phyloP scores from a whole-genome alignment of 2,888 invertebrate species.

The Andrena marginata region DNA sequence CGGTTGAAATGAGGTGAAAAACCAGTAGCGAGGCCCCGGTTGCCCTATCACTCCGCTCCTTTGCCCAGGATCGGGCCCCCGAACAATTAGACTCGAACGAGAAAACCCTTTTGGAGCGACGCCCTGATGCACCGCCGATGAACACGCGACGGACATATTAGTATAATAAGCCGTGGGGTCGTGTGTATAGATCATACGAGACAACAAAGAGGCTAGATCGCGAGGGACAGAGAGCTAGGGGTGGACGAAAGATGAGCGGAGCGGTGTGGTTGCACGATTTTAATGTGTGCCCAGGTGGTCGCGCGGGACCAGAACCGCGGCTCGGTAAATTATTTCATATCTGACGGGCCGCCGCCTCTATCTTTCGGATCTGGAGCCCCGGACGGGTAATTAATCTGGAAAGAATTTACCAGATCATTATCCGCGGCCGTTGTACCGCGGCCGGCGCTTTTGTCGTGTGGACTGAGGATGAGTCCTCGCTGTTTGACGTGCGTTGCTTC shows the following conservation, averaged over 20 bases:
- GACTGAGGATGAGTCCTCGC: background rate
- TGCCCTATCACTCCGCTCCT: constrained; percentile 47
- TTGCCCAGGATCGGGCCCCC: constrained; percentile 35
- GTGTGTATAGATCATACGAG: constrained; percentile 38
- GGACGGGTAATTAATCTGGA: constrained; percentile 51
- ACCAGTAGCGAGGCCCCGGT: constrained; percentile 26
- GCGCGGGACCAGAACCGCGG: constrained; percentile 53
- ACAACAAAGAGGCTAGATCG: constrained; percentile 54
- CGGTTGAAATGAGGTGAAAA: constrained; percentile 44
- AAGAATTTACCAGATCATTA: constrained; percentile 50
- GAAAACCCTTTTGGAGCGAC: constrained; percentile 65
- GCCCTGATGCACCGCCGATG: constrained; percentile 57
- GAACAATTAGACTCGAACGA: constrained; percentile 69
- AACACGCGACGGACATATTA: constrained; percentile 63
- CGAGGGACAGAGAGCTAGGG: constrained; percentile 9
- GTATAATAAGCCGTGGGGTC: constrained; percentile 57
- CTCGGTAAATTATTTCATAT: constrained; percentile 75
- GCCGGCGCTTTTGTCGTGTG: constrained; percentile 8
- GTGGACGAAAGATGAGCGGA: background rate
- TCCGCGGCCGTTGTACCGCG: constrained; percentile 31
- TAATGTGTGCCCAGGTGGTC: constrained; percentile 78
- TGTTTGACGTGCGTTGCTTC: background rate
- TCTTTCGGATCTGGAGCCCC: constrained; percentile 26
- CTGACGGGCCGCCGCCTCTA: constrained; percentile 48
- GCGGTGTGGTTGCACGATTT: constrained; percentile 43